phyloP scores from a whole-genome alignment of 2,113 vertebrate genomes.

The Laterallus jamaicensis region DNA sequence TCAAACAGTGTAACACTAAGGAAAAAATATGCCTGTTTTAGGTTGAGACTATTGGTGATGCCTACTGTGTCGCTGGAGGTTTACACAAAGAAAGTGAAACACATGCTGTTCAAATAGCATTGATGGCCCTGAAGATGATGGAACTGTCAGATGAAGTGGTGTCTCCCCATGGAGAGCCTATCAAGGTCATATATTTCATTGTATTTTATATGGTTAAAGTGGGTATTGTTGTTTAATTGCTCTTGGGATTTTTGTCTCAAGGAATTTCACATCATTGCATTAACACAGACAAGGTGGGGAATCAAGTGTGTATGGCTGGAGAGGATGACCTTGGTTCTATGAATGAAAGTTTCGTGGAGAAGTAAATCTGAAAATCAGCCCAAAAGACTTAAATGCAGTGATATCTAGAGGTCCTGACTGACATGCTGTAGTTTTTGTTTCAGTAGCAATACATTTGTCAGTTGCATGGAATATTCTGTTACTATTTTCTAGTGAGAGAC shows the following conservation, averaged over 20 bases:
- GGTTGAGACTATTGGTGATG: constrained; percentile 99
- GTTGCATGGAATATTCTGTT: not conserved
- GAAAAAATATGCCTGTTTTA: constrained; percentile 64
- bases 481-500: not conserved
- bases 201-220: not conserved
- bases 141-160: constrained; percentile 92
- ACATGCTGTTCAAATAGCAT: constrained; percentile 91
- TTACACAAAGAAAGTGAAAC: constrained; percentile 93
- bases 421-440: not conserved
- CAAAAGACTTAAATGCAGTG: not conserved
- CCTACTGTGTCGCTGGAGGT: constrained; percentile 96
- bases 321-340: not conserved
- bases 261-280: not conserved
- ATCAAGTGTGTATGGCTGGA: not conserved
- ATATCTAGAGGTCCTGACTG: not conserved
- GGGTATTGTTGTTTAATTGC: not conserved
- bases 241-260: not conserved
- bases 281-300: not conserved
- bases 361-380: not conserved
- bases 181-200: constrained; percentile 82
- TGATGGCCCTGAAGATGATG: constrained; percentile 99
- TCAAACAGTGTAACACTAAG: not conserved
- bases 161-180: constrained; percentile 93
- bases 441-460: not conserved
- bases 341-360: not conserved